Percentiles rank a stretch among this genome's conserved stretches.
phyloP scores from a whole-genome alignment of 1,140 invertebrate genomes.

The Battus philenor region DNA sequence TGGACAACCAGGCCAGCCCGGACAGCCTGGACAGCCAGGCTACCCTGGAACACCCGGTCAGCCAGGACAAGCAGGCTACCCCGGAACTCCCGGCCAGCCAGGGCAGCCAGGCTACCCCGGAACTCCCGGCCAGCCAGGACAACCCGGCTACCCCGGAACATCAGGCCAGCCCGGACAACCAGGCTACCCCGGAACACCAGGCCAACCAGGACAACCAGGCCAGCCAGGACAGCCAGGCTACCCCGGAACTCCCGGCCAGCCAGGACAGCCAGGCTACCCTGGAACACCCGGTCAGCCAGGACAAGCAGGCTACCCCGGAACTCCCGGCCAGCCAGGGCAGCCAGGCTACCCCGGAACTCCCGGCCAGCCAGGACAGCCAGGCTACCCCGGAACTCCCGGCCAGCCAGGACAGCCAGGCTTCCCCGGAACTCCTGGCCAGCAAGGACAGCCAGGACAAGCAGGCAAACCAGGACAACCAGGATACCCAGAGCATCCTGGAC shows the following conservation, averaged over 20 bases:
- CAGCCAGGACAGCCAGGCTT: slow-evolving; percentile 18
- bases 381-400: slow-evolving; percentile 27
- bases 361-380: slow-evolving; percentile 16
- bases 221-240: slow-evolving; percentile 21
- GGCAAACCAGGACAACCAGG: slow-evolving; percentile 26
- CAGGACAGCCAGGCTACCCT: no score
- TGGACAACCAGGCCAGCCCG: slow-evolving; percentile 24
- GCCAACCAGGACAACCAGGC: slow-evolving; percentile 30
- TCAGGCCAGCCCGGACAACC: slow-evolving; percentile 18
- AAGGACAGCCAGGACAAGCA: slow-evolving; percentile 20
- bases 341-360: slow-evolving; percentile 20
- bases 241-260: no score
- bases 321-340: no score
- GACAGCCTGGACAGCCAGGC: slow-evolving; percentile 29
- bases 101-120: slow-evolving; percentile 31
- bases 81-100: slow-evolving; percentile 27
- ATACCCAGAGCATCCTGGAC: slow-evolving; percentile 20
- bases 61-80: slow-evolving; percentile 25
- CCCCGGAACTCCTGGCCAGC: slow-evolving; percentile 18
- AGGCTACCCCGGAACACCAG: slow-evolving; percentile 18
- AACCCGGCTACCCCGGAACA: no score
- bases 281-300: no score
- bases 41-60: slow-evolving; percentile 28
- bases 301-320: slow-evolving; percentile 19
- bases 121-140: slow-evolving; percentile 28